phyloP scores from a whole-genome alignment of 2,797 vertebrate species.

The Sebastes melanostomus region DNA sequence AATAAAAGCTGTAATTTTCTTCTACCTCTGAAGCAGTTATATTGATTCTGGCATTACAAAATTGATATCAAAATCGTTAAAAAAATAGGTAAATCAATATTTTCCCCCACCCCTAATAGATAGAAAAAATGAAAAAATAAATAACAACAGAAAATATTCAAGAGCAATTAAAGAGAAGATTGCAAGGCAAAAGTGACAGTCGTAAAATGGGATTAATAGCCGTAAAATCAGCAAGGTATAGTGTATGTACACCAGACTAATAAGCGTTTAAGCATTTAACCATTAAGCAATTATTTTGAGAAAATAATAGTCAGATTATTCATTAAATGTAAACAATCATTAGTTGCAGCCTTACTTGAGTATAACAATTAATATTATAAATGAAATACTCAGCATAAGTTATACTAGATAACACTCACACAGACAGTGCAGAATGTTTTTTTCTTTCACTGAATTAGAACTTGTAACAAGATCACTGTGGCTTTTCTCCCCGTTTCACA shows the following conservation, averaged over 20 bases:
- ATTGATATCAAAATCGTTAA: no score
- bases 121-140: neutral
- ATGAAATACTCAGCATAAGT: neutral
- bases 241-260: neutral
- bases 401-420: neutral
- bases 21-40: no score
- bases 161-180: neutral
- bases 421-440: neutral
- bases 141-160: neutral
- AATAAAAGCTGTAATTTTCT: no score
- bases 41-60: no score
- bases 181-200: neutral
- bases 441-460: neutral
- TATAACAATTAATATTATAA: neutral
- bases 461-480: constrained; percentile 34
- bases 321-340: neutral
- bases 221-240: neutral
- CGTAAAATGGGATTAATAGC: neutral
- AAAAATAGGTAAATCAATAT: no score
- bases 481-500: constrained; percentile 26
- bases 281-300: neutral
- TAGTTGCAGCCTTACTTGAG: neutral
- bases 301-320: neutral
- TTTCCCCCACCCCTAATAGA: no score
- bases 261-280: neutral